Evolutionary conservation across 1,140 invertebrate species (phyloP), one percentile per base, ranked within the genome.

Genomic region (Panonychus citri): DNA sequence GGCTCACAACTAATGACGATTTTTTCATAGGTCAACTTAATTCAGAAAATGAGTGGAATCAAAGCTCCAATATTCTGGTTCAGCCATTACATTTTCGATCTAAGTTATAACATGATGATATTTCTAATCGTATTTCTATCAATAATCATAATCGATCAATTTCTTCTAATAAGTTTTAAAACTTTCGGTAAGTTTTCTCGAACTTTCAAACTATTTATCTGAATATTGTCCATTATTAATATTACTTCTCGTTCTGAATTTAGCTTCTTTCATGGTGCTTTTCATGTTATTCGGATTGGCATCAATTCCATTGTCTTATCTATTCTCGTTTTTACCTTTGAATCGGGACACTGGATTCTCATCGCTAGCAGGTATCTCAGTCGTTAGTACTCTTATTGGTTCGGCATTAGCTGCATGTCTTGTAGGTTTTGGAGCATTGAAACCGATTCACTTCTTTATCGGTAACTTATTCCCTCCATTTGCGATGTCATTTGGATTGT

Each of bases 31-130:
- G 4, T 34, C 12, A 34, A 34, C 54, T 42, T 62, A 15, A 28
- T 64, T 10, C 63, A 64, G 34, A 21, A 58, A 19, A 64, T 64
- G 62, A 59, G 51, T 27, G 63, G 63, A n/a, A 15, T 63, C 0
- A 28, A 24, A 13, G 37, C 54, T 21, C 4, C 24, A n/a, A 13
- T 56, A 2, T 64, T 57, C 25, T 64, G 62, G 62, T 3, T 54
- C 17, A 15, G 53, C 1, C 57, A 56, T 46, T 61, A 61, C 34
- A 0, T 59, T 7, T 63, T 61, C 55, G 63, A 63, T 49, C 24
- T 56, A 3, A 13, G 55, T 5, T 17, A 55, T 0, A 42, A 61
- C 55, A 19, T 46, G 15, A 17, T 54, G 21, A 24, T 51, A 15
- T 42, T 25, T 24, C 17, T 60, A 24, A n/a, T 64, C 19, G n/a